Base-by-base conservation (phyloP, 2,113 vertebrate species). In the Ascaphus truei region DNA sequence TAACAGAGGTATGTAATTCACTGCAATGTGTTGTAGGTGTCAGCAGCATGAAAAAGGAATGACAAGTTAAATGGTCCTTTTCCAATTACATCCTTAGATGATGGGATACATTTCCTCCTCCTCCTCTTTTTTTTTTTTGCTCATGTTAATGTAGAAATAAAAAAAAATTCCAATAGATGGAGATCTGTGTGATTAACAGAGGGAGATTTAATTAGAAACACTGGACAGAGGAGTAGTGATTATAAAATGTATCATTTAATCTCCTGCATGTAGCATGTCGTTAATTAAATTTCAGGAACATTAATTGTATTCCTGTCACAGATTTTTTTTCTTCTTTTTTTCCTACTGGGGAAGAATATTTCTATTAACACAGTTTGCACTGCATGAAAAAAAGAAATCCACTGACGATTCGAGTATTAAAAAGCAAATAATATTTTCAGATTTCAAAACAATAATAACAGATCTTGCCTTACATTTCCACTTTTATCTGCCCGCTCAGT, bases 241-340 rank as follows among this genome's bases (percentile, higher is more conserved):
- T 78, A 80, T 76, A 65, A 13, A 53, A 15, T 20, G 10, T 68
- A 23, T 63, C 72, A 75, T 71, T 10, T 12, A 33, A 48, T 26
- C 68, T 66, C 76, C 72, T 13, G 16, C 22, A 58, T 51, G 72
- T 47, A 50, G 31, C 51, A 5, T 15, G 69, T 69, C 53, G 72
- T 61, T 81, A 80, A 83, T 12, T 76, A 73, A 74, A 72, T 74
- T 78, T 75, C 50, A 36, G 65, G 75, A 62, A 72, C 62, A 80
- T 82, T 73, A 55, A 74, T 73, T 73, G 72, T 36, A 31, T 77
- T 60, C 73, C 41, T 15, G 75, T 27, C 65, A 2, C 65, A 67
- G 72, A 41, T 53, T 69, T 73, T 77, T 62, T 60, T 16, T 76
- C 34, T 3, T 7, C 31, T 77, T 62, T 60, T 16, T 76, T 41